Evolutionary conservation across 2,797 vertebrate species (phyloP), one percentile per base, ranked within the genome.

Genomic region (Sebastes matsubarae): DNA sequence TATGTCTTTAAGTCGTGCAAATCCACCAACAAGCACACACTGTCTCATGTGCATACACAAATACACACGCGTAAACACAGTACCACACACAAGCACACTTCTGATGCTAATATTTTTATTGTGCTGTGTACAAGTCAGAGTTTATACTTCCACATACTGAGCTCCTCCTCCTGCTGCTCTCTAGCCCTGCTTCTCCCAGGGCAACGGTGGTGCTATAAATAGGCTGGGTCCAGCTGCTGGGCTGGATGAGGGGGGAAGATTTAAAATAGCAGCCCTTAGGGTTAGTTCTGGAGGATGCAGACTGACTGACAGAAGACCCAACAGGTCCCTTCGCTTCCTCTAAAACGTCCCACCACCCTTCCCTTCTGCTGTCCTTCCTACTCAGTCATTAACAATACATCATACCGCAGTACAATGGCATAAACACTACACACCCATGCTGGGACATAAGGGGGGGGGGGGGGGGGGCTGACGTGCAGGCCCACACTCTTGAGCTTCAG

Each of bases 351-450:
- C 72, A 20, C 82, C 87, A 73, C 87, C 87, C 84, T 90, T 89
- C 77, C 87, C 81, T 80, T 89, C 61, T 89, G 81, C 80, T 82
- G 79, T 80, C 86, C 60, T 83, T 80, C 68, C 82, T 71, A 22
- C 69, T 75, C 67, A 30, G 81, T 89, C 91, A 92, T 93, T 90
- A 92, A 90, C 93, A 93, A 92, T 91, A 87, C 88, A 94, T 92
- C 83, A 84, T 79, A 83, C 71, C 16, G 77, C 88, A 86, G 89
- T n/a, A 80, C 85, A 87, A 79, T 70, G 71, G 57, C 79, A 74
- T 60, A 72, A 91, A 92, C 83, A 80, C 76, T 10, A 50, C 74
- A 89, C 83, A 68, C 73, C 73, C 85, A 77, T 68, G 65, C 74
- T 66, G 60, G 79, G 64, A 81, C 50, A 72, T n/a, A 61, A 6